Conservation (phyloP, 2,797 vertebrate genomes). For the Chelonia mydas region DNA sequence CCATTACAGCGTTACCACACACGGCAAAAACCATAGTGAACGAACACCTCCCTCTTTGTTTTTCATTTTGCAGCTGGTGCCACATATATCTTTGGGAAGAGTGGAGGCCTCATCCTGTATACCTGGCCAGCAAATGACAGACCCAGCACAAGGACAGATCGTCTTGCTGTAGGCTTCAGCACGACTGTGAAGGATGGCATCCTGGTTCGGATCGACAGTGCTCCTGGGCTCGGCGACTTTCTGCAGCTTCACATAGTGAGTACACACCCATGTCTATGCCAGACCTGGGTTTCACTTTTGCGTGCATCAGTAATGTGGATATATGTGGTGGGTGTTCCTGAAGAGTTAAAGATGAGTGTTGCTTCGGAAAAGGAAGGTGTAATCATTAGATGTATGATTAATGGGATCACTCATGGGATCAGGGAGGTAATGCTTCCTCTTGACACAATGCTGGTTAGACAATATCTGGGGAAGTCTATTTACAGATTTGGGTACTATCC, state of each 20-base stretch:
- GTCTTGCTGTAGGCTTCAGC: conserved; percentile 96
- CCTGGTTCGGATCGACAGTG: conserved; percentile 95
- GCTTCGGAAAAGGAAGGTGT: neutral
- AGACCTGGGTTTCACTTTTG: neutral
- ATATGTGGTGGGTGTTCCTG: neutral
- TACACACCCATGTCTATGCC: conserved; percentile 36
- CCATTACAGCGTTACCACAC: neutral
- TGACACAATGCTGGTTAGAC: neutral
- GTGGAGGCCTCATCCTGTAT: conserved; percentile 94
- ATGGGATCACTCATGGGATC: neutral
- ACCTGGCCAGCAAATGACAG: conserved; percentile 97
- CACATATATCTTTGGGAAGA: conserved; percentile 98
- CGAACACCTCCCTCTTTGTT: conserved; percentile 50
- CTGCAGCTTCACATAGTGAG: conserved; percentile 98
- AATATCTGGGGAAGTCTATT: neutral
- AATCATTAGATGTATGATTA: neutral
- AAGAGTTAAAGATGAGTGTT: neutral
- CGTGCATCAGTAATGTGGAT: neutral
- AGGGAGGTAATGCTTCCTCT: neutral
- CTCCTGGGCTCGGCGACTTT: conserved; percentile 94
- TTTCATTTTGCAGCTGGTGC: conserved; percentile 89
- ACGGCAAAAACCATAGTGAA: neutral
- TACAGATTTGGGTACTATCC: neutral
- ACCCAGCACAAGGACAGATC: conserved; percentile 95
- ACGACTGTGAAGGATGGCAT: conserved; percentile 98